Conservation (phyloP, 2,888 invertebrate genomes). For the Philopedon plagiatum region DNA sequence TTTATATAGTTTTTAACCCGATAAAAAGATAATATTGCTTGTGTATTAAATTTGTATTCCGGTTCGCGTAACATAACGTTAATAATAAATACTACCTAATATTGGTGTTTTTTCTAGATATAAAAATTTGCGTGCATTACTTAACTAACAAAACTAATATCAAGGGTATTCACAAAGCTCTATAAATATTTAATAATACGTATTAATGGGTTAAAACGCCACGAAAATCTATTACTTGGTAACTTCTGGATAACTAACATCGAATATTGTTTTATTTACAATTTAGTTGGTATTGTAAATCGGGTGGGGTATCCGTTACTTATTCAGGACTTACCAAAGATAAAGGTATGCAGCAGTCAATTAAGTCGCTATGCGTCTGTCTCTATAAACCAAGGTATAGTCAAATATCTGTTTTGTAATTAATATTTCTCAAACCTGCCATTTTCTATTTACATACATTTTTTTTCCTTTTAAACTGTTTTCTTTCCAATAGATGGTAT, state of each 20-base stretch:
- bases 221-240: not conserved
- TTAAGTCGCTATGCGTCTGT: not conserved
- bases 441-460: not conserved
- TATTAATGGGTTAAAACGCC: not conserved
- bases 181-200: not conserved
- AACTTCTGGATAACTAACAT: not conserved
- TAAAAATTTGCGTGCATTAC: not conserved
- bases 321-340: not conserved
- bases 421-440: not conserved
- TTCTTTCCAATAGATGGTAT: too few relatives aligned
- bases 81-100: too few relatives aligned
- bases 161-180: not conserved
- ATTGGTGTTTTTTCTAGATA: too few relatives aligned
- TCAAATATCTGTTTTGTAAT: not conserved
- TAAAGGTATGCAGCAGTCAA: not conserved
- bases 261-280: not conserved
- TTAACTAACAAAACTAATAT: not conserved
- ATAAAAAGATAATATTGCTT: too few relatives aligned
- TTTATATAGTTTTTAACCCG: too few relatives aligned
- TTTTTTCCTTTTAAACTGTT: too few relatives aligned
- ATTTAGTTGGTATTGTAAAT: not conserved
- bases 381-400: not conserved
- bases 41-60: too few relatives aligned
- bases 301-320: not conserved
- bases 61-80: too few relatives aligned